Base-by-base conservation (phyloP, 2,113 vertebrate species). In the Silurus asotus region DNA sequence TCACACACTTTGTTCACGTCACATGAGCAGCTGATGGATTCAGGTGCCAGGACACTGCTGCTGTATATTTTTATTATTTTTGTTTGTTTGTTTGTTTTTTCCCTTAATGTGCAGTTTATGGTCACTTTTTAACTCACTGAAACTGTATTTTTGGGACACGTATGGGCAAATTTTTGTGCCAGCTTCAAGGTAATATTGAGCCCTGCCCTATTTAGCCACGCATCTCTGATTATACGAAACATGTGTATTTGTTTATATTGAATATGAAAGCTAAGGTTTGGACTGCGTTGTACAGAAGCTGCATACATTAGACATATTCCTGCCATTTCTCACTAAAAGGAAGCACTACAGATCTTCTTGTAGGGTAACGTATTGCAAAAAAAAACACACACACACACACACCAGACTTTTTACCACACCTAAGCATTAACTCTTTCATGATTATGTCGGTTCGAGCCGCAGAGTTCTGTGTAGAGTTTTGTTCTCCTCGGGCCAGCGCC, bases 401-500 rank as follows among this genome's bases (percentile, higher is more conserved):
- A 37, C 53, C 77, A 65, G 55, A n/a, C 17, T 77, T 69, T 77
- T 6, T 82, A 86, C 13, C 28, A 74, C 19, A 65, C 15, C 28
- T 78, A 67, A 86, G 78, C 65, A 62, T 81, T 81, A 37, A 81
- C 2, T 74, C 59, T 59, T 81, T 88, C 51, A 51, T 65, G 45
- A 72, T 74, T 45, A 53, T 58, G 0, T 49, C 76, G 75, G 67
- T 3, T 6, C 86, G 14, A 87, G 53, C 65, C 86, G 64, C 75
- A 62, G 86, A 83, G 88, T 89, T 90, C 84, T 90, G 86, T 86
- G 87, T 89, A 87, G 85, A 88, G 55, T 79, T 84, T 85, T 85
- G 70, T 70, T 90, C 83, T 90, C 87, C 86, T 87, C 81, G 93
- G 91, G 92, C 91, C 87, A 61, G 88, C 91, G 92, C 93, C 91